These are phyloP conservation scores for Amorpha juglandis DNA, from an alignment of 2,888 invertebrate genomes.

Conservation along the genomic window DNA sequence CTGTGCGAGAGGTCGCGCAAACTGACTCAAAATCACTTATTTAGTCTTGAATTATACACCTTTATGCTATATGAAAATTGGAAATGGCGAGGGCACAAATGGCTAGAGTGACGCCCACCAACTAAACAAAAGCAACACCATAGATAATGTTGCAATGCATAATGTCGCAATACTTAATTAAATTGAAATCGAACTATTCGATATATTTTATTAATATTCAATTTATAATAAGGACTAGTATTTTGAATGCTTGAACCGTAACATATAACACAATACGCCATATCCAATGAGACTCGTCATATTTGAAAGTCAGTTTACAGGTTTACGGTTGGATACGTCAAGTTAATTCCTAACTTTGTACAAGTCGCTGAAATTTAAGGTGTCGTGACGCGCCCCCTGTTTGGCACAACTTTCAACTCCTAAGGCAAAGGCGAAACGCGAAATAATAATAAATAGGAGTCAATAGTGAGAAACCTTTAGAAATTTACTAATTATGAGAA, in stretches of 20 bases:
- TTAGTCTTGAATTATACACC: slow-evolving; percentile 34
- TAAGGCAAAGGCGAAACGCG: not conserved
- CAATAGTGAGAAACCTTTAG: too few relatives aligned
- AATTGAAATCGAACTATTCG: too few relatives aligned
- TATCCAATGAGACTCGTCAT: too few relatives aligned
- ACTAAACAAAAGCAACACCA: not conserved
- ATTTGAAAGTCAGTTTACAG: slow-evolving; percentile 20
- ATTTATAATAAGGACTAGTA: too few relatives aligned
- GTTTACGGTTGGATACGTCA: slow-evolving; percentile 15
- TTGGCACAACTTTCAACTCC: slow-evolving; percentile 10
- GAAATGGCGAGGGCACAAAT: too few relatives aligned
- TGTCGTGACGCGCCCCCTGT: slow-evolving; percentile 1
- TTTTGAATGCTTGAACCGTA: too few relatives aligned
- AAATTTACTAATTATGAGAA: too few relatives aligned
- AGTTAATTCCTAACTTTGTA: slow-evolving; percentile 28
- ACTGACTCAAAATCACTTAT: slow-evolving; percentile 35
- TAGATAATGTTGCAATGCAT: too few relatives aligned
- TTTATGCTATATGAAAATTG: slow-evolving; percentile 25
- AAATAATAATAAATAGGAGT: not conserved
- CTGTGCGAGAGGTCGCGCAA: slow-evolving; percentile 34
- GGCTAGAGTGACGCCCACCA: not conserved
- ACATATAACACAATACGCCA: too few relatives aligned
- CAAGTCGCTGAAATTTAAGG: slow-evolving; percentile 20
- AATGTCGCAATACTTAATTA: too few relatives aligned
- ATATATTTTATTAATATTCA: too few relatives aligned